phyloP scores from a whole-genome alignment of 2,888 invertebrate species.

The Capitulum mitella region DNA sequence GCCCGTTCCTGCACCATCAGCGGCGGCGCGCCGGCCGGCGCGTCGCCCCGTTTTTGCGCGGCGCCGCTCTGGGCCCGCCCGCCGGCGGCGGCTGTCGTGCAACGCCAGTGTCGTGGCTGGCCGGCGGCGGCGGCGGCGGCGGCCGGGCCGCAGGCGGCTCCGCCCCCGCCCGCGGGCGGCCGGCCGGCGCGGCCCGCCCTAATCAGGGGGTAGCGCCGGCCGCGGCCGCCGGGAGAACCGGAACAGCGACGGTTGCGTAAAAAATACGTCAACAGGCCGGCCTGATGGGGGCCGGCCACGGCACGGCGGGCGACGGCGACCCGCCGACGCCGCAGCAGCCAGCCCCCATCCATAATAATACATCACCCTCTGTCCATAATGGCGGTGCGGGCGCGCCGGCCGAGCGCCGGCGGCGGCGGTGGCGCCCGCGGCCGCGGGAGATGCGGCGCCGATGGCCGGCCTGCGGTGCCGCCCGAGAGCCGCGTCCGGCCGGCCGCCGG shows the following conservation, averaged over 20 bases:
- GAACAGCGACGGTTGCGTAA: background rate
- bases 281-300: background rate
- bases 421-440: background rate
- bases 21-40: no score
- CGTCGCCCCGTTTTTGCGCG: no score
- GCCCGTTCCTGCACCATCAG: background rate
- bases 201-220: background rate
- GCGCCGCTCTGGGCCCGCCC: no score
- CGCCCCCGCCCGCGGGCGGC: background rate
- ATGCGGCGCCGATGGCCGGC: no score
- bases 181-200: background rate
- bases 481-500: no score
- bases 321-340: background rate
- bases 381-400: background rate
- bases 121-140: background rate
- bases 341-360: constrained; percentile 4
- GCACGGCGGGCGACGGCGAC: background rate
- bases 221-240: background rate
- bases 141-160: background rate
- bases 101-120: background rate
- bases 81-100: no score
- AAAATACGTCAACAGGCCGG: constrained; percentile 8
- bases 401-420: background rate
- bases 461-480: no score
- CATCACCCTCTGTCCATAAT: background rate